phyloP scores from a whole-genome alignment of 2,888 invertebrate species.

The Leucophenga maculata region DNA sequence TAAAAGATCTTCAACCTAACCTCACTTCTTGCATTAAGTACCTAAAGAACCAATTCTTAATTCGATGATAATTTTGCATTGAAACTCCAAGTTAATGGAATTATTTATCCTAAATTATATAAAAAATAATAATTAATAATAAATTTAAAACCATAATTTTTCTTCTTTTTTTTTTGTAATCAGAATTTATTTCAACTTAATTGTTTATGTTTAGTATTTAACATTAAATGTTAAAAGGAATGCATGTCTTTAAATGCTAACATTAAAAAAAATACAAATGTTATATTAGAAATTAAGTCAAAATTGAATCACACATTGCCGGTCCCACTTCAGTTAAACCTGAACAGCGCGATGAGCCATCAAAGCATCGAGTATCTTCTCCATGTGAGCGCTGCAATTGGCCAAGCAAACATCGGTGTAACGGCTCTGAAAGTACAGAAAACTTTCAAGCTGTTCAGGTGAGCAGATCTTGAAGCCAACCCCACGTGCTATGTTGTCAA shows the following conservation, averaged over 20 bases:
- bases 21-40: no score
- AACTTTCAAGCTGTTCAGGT: conserved; percentile 61
- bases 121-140: background rate
- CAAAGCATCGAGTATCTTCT: conserved; percentile 59
- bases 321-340: conserved; percentile 42
- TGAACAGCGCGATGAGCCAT: conserved; percentile 48
- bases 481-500: conserved; percentile 56
- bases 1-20: no score
- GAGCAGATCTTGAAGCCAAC: conserved; percentile 59
- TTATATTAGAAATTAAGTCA: background rate
- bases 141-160: no score
- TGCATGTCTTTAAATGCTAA: no score
- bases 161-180: background rate
- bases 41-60: no score
- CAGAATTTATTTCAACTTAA: conserved; percentile 5
- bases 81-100: no score
- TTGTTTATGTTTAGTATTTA: background rate
- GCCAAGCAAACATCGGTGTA: conserved; percentile 65
- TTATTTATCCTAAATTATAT: no score
- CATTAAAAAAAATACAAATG: background rate
- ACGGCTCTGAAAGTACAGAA: conserved; percentile 60
- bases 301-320: background rate
- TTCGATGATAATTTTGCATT: no score
- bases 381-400: conserved; percentile 62
- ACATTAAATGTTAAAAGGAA: background rate